Evolutionary conservation across 2,888 invertebrate genomes (phyloP).

Genomic region (Trichacis sp.): DNA sequence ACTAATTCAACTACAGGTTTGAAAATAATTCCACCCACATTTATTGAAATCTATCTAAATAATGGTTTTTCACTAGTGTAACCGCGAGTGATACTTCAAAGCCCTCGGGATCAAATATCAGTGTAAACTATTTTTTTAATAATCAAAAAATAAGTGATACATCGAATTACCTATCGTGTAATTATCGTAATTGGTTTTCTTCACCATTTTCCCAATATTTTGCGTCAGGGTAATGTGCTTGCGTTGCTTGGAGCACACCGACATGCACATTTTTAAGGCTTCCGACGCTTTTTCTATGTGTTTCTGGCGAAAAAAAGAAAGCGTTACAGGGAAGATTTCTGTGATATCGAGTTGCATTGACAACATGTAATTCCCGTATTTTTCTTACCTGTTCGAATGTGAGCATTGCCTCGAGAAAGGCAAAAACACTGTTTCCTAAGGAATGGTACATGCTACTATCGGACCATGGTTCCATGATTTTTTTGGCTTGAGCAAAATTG

Average conservation of each 20-base stretch:
- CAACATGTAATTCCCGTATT: too few relatives aligned
- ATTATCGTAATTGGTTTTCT: conserved; percentile 80
- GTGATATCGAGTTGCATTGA: neutral
- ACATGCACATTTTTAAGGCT: conserved; percentile 81
- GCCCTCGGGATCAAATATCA: too few relatives aligned
- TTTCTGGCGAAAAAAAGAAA: conserved; percentile 53
- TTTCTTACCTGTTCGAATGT: conserved; percentile 82
- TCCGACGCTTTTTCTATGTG: conserved; percentile 81
- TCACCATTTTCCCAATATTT: conserved; percentile 84
- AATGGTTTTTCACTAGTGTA: too few relatives aligned
- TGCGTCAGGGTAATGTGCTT: conserved; percentile 81
- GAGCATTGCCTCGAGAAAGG: conserved; percentile 91
- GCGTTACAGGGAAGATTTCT: neutral
- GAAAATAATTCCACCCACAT: too few relatives aligned
- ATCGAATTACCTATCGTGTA: conserved; percentile 77
- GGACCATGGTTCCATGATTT: conserved; percentile 84
- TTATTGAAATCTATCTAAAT: too few relatives aligned
- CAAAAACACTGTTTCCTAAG: conserved; percentile 87
- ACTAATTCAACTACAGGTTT: too few relatives aligned
- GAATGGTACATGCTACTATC: conserved; percentile 91
- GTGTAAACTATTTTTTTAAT: too few relatives aligned
- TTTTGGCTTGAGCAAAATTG: conserved; percentile 84
- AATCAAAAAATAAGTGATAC: too few relatives aligned
- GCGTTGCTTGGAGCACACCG: conserved; percentile 81
- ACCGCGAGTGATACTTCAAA: too few relatives aligned